Percentiles rank a stretch among this genome's conserved stretches.
These are phyloP conservation scores for Mesorhabditis belari DNA, from an alignment of 2,888 invertebrate species.

Conservation along the genomic window DNA sequence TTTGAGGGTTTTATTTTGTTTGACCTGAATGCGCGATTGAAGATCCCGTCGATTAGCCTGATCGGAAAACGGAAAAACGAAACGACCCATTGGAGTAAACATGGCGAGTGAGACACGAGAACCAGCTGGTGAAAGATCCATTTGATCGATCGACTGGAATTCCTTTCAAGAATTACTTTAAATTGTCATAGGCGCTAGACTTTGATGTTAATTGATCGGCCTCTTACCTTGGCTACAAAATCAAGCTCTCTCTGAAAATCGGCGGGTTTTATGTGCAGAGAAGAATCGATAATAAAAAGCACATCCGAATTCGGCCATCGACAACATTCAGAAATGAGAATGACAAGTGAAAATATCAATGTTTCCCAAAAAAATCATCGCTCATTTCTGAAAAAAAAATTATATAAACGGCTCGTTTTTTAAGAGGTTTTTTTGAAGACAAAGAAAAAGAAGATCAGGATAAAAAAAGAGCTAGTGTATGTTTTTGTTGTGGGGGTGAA, in stretches of 20 bases:
- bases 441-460: no score
- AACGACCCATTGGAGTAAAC: slow-evolving; percentile 36
- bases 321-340: slow-evolving; percentile 9
- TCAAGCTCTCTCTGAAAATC: slow-evolving; percentile 26
- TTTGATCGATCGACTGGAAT: slow-evolving; percentile 4
- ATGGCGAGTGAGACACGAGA: slow-evolving; percentile 35
- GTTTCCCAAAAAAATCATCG: not conserved
- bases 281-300: slow-evolving; percentile 42
- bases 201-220: not conserved
- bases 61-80: slow-evolving; percentile 25
- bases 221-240: slow-evolving; percentile 22
- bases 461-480: no score
- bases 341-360: not conserved
- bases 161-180: slow-evolving; percentile 9
- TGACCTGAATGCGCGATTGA: slow-evolving; percentile 5
- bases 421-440: no score
- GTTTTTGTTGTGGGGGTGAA: no score
- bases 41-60: not conserved
- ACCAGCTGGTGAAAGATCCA: slow-evolving; percentile 7
- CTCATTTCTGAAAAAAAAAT: not conserved
- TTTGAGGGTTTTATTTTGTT: no score
- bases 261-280: slow-evolving; percentile 30
- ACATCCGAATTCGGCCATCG: slow-evolving; percentile 37
- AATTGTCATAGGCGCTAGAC: not conserved
- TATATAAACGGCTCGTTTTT: no score